Evolutionary conservation across 1,140 invertebrate genomes (phyloP), one percentile per base, ranked within the genome.

Genomic region (Tribolium madens): DNA sequence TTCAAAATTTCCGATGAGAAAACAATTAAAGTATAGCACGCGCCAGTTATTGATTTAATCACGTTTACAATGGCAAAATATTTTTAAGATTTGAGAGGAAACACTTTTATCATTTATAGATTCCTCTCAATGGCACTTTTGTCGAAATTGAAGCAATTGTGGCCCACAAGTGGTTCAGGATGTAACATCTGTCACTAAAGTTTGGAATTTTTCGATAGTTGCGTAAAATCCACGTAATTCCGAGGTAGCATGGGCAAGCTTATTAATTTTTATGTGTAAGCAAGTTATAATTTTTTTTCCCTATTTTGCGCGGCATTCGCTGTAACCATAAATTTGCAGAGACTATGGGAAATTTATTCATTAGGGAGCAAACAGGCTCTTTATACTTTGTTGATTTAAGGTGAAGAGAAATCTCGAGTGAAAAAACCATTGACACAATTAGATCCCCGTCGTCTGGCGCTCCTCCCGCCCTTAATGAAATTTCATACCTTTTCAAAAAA

Each of bases 341-440:
- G 57, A 64, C 57, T 72, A 72, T 72, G 70, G 18, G 46, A 72
- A 72, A 72, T 72, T 72, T 72, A 72, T 72, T 72, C 70, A 72
- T 72, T 72, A 72, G 26, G 26, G 26, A 33, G 57, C 57, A 64
- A 64, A 64, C 57, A 64, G 26, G 57, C 57, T 64, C 57, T 64
- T 64, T 64, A 64, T 64, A 64, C 57, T 64, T 64, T 64, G 57
- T 64, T 64, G 57, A 64, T 64, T 64, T 64, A 64, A 64, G 57
- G 57, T 64, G 33, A 33, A 64, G 57, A 64, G 57, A 64, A 64
- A 64, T 64, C 57, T 64, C 21, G 21, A 26, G 57, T 64, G 57
- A 64, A 64, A 42, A 64, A 64, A 64, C 57, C 57, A 64, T 33
- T 64, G 57, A 64, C 57, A 64, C 26, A 64, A 64, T 64, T 64